These are phyloP conservation scores for Dinoponera quadriceps DNA, from an alignment of 1,140 invertebrate species.

Conservation along the genomic window DNA sequence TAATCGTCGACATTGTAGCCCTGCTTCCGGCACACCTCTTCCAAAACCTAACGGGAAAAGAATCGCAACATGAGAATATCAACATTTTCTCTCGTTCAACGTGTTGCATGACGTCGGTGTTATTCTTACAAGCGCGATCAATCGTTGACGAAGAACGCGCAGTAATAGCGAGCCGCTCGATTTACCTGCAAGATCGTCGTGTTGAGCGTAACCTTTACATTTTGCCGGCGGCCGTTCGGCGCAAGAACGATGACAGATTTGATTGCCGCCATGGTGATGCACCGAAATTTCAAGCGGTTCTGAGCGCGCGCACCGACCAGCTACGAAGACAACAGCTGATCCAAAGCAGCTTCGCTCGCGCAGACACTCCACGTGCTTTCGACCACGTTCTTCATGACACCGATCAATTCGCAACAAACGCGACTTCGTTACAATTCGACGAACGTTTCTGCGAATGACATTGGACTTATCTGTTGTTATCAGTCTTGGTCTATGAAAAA, in stretches of 20 bases:
- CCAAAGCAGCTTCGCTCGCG: background rate
- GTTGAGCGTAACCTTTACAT: constrained; percentile 89
- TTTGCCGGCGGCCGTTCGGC: constrained; percentile 90
- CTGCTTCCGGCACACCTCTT: constrained; percentile 92
- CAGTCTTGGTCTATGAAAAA: too few relatives aligned
- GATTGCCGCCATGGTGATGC: constrained; percentile 76
- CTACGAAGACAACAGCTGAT: constrained; percentile 51
- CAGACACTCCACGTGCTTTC: constrained; percentile 1
- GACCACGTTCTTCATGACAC: background rate
- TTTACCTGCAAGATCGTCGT: constrained; percentile 90
- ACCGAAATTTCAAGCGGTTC: constrained; percentile 8
- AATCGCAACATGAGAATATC: background rate
- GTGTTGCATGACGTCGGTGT: background rate
- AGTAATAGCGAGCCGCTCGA: background rate
- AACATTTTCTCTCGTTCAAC: background rate
- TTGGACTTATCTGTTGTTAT: too few relatives aligned
- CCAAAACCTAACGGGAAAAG: constrained; percentile 87
- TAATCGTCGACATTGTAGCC: constrained; percentile 90
- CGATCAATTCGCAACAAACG: background rate
- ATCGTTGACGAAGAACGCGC: background rate
- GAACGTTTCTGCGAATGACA: constrained; percentile 57
- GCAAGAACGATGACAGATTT: constrained; percentile 87
- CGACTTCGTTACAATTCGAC: background rate
- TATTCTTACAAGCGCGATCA: background rate
- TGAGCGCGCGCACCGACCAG: background rate